Base-by-base conservation (phyloP, 2,888 invertebrate genomes). In the Dioctria linearis region DNA sequence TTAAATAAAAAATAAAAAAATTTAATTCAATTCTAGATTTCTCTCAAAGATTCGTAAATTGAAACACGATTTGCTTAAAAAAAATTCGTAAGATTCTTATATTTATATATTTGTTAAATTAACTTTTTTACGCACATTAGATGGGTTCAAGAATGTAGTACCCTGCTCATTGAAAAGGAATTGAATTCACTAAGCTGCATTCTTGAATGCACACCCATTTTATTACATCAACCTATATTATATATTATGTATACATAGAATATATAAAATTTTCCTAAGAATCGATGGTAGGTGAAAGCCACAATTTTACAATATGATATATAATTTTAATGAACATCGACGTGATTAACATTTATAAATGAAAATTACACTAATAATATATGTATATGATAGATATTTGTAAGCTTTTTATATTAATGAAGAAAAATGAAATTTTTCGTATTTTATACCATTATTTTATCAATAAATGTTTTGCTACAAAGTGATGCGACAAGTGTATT, bases 321-420 rank as follows among this genome's bases (percentile, higher is more conserved):
- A 71, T 57, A 78, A 75, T 51, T 75, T 63, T 54, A 71, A 75
- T 57, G 57, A 61, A 80, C 82, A 82, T 81, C 79, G 80, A 82
- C 80, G 81, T 81, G 81, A 80, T 80, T 80, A 63, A 61, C 63
- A 63, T 81, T 75, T 61, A 78, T 76, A 79, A 73, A 59, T 49
- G 67, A 80, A 63, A 80, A 71, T 61, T 78, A 66, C 25, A 76
- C 67, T 65, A 80, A 42, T 80, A 43, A 65, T 75, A 75, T 71
- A 78, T 78, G 25, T 25, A 25, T 25, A 25, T 25, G 25, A 25
- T 8, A 78, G 80, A 80, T 80, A 80, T 80, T 80, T 79, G 75
- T 82, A 82, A 82, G 82, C 82, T 80, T 82, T 82, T 82, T 82
- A 82, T 82, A 82, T 73, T 66, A 80, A 76, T 79, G 37, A 80